Conservation (phyloP, 2,888 invertebrate genomes). For the Yponomeuta sedellus region DNA sequence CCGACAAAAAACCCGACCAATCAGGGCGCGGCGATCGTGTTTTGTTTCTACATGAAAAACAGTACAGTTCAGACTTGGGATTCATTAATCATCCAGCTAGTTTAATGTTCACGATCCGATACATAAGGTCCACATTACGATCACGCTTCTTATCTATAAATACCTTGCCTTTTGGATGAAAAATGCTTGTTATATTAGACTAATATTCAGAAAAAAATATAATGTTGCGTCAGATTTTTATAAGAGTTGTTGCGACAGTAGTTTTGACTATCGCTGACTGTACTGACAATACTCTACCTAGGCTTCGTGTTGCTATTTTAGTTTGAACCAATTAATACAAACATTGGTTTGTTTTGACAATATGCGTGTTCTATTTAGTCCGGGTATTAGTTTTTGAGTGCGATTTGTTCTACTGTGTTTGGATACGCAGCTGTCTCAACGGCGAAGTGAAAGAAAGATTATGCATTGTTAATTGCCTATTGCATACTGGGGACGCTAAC, state of each 20-base stretch:
- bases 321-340: slow-evolving; percentile 2
- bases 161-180: too few species aligned
- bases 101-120: neutral
- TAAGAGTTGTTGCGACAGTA: neutral
- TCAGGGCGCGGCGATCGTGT: slow-evolving; percentile 38
- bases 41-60: slow-evolving; percentile 59
- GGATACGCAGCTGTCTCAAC: neutral
- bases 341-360: slow-evolving; percentile 14
- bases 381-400: slow-evolving; percentile 11
- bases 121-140: too few species aligned
- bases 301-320: slow-evolving; percentile 5
- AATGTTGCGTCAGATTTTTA: too few species aligned
- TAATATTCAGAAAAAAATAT: too few species aligned
- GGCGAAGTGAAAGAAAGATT: neutral
- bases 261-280: neutral
- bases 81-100: slow-evolving; percentile 56
- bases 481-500: neutral
- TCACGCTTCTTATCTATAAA: too few species aligned
- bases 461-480: slow-evolving; percentile 5
- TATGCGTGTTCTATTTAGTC: slow-evolving; percentile 7
- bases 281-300: neutral
- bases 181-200: too few species aligned
- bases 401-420: slow-evolving; percentile 8
- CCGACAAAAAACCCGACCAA: slow-evolving; percentile 52
- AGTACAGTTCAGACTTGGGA: slow-evolving; percentile 46